phyloP scores from a whole-genome alignment of 1,140 invertebrate genomes.

The Bradysia coprophila region DNA sequence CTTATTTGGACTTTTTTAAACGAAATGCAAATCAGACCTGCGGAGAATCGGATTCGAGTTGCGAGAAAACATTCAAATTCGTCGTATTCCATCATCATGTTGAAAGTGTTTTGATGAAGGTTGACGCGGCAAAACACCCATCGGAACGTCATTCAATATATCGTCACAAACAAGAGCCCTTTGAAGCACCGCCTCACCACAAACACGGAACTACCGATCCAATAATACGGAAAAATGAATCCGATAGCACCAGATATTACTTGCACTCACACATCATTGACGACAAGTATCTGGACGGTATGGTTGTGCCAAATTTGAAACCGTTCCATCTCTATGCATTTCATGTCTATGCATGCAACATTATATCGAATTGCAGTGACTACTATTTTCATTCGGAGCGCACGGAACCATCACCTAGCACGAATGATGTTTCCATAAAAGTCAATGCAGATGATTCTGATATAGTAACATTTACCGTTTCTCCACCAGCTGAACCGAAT shows the following conservation, averaged over 20 bases:
- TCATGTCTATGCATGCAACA: background rate
- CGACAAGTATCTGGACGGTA: background rate
- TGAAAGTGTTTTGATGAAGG: too few species aligned
- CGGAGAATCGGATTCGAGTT: background rate
- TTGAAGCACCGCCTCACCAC: background rate
- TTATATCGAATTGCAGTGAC: background rate
- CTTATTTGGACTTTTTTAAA: background rate
- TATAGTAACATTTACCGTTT: background rate
- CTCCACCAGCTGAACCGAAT: background rate
- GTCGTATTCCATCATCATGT: too few species aligned
- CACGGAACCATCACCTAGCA: background rate
- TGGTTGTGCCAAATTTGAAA: background rate
- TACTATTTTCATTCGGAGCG: background rate
- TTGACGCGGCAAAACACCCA: too few species aligned
- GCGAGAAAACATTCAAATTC: background rate
- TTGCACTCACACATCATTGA: background rate
- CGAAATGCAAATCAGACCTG: background rate
- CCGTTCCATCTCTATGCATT: background rate
- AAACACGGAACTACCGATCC: background rate
- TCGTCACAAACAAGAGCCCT: background rate
- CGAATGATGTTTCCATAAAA: background rate
- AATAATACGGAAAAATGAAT: background rate
- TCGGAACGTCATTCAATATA: background rate
- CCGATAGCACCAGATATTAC: background rate
- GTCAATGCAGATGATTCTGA: background rate